Evolutionary conservation across 2,797 vertebrate species (phyloP).

Genomic region (Nannoperca obscura): DNA sequence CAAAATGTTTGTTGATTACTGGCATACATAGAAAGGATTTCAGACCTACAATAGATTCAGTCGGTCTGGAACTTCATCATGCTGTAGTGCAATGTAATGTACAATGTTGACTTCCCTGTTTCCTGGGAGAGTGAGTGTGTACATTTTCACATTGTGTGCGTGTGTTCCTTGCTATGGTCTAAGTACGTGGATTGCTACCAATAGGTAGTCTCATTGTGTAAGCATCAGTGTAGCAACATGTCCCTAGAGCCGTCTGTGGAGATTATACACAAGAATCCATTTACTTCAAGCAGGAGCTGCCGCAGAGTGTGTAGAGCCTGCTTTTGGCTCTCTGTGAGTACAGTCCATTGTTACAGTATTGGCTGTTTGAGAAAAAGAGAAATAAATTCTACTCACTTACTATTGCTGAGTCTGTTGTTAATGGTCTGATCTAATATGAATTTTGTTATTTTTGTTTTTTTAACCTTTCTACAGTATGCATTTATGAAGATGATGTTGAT

Average conservation of each 20-base stretch:
- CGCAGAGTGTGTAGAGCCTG: constrained; percentile 41
- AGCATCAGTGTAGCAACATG: constrained; percentile 66
- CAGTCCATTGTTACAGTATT: constrained; percentile 33
- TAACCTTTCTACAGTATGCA: neutral
- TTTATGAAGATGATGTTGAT: neutral
- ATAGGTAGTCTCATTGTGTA: constrained; percentile 70
- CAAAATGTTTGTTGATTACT: constrained; percentile 11
- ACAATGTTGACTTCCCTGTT: constrained; percentile 21
- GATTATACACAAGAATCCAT: constrained; percentile 72
- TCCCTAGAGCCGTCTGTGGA: constrained; percentile 60
- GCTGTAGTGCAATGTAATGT: constrained; percentile 26
- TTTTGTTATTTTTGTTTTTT: too few relatives aligned
- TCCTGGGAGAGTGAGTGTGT: constrained; percentile 23
- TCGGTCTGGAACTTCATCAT: constrained; percentile 26
- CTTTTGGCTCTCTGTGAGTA: constrained; percentile 49
- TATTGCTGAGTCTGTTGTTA: neutral
- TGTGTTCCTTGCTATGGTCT: constrained; percentile 37
- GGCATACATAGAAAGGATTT: constrained; percentile 12
- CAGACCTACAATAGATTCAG: constrained; percentile 9
- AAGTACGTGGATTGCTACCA: constrained; percentile 53
- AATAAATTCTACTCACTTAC: constrained; percentile 6
- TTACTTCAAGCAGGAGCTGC: constrained; percentile 61
- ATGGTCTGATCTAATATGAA: neutral
- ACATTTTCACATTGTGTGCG: too few relatives aligned
- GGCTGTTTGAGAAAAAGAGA: constrained; percentile 43